Conservation (phyloP, 2,113 vertebrate species). For the Oreotragus oreotragus region DNA sequence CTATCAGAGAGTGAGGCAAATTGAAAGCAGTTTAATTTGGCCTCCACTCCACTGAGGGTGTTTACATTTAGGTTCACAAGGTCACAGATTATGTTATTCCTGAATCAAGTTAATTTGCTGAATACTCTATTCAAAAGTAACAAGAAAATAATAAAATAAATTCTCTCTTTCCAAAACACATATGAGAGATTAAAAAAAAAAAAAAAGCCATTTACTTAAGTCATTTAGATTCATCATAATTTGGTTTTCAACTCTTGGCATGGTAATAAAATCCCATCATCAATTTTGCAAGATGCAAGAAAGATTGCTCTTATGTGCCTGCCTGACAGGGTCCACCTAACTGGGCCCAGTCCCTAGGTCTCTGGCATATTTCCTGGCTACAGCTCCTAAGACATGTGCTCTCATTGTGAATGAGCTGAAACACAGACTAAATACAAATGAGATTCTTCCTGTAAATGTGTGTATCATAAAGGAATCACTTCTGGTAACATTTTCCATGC, state of each 20-base stretch:
- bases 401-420: constrained; percentile 29
- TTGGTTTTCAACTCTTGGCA: constrained; percentile 2
- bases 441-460: constrained; percentile 41
- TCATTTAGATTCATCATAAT: constrained; percentile 2
- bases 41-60: not conserved
- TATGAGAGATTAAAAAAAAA: not conserved
- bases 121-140: not conserved
- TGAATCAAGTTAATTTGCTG: not conserved
- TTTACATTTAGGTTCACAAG: not conserved
- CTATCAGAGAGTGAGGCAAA: not conserved
- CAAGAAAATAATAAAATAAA: not conserved
- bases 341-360: not conserved
- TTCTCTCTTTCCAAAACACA: not conserved
- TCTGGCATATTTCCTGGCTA: not conserved
- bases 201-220: not conserved
- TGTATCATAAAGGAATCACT: constrained; percentile 13
- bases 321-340: not conserved
- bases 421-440: constrained; percentile 40
- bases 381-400: not conserved
- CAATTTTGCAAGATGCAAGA: not conserved
- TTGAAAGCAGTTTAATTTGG: not conserved
- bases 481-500: constrained; percentile 33
- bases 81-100: not conserved
- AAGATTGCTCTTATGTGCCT: not conserved
- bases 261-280: not conserved